A percentile compares a stretch with the other conserved stretches of the same genome.
phyloP scores from a whole-genome alignment of 2,888 invertebrate genomes.

The Thyatira batis region DNA sequence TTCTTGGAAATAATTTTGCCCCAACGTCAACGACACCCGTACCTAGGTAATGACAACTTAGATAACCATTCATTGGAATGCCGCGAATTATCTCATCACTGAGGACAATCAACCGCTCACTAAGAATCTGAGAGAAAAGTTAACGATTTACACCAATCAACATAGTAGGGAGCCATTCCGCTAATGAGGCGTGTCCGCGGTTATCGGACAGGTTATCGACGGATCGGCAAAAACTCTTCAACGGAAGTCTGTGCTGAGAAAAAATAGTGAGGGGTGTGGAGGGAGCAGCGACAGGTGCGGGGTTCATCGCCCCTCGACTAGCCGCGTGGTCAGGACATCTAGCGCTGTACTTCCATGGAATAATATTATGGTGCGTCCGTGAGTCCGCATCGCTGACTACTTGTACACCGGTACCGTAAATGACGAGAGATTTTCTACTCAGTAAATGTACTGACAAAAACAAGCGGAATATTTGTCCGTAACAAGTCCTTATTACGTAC shows the following conservation, averaged over 20 bases:
- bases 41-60: conserved; percentile 17
- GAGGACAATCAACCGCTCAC: conserved; percentile 16
- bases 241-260: conserved; percentile 72
- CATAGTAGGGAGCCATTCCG: conserved; percentile 54
- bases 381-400: conserved; percentile 36
- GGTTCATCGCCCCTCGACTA: conserved; percentile 70
- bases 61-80: conserved; percentile 47
- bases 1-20: conserved; percentile 39
- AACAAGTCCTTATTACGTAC: background rate
- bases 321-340: conserved; percentile 46
- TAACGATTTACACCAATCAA: conserved; percentile 56
- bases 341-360: conserved; percentile 52
- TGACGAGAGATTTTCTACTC: conserved; percentile 29
- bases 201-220: conserved; percentile 74
- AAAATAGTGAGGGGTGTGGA: conserved; percentile 68
- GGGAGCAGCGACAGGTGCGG: conserved; percentile 67
- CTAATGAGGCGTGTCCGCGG: conserved; percentile 76
- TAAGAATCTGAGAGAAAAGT: conserved; percentile 37
- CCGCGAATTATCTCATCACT: conserved; percentile 49
- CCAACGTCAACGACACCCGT: conserved; percentile 52
- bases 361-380: conserved; percentile 52
- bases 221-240: conserved; percentile 69
- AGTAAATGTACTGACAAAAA: conserved; percentile 8
- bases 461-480: conserved; percentile 20
- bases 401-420: conserved; percentile 54